phyloP scores from a whole-genome alignment of 2,797 vertebrate genomes.

The Phaenicophaeus curvirostris region DNA sequence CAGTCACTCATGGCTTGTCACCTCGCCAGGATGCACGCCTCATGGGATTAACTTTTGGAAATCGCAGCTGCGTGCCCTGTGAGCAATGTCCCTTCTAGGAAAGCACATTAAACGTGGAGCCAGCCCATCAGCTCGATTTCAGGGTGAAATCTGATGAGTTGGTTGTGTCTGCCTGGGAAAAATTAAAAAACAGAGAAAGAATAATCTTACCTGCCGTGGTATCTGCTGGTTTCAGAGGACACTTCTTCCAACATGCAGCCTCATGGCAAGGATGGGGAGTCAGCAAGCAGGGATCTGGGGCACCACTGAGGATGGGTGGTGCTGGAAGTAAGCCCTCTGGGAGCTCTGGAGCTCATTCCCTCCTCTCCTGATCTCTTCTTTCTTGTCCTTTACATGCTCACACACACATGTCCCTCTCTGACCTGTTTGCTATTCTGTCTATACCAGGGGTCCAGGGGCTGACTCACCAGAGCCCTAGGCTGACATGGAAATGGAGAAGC shows the following conservation, averaged over 20 bases:
- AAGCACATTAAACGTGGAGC: not conserved
- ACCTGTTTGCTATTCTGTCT: not conserved
- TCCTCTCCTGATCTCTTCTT: not conserved
- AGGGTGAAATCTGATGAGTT: not conserved
- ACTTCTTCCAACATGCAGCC: fast-evolving
- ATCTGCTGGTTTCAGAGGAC: not conserved
- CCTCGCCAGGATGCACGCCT: not conserved
- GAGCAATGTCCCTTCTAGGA: conserved; percentile 59
- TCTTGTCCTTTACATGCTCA: not conserved
- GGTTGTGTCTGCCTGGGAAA: not conserved
- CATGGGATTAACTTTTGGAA: conserved; percentile 8
- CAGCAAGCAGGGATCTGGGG: not conserved
- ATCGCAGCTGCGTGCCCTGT: not conserved
- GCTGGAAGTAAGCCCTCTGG: not conserved
- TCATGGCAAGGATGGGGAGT: fast-evolving
- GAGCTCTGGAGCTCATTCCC: not conserved
- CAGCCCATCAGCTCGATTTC: not conserved
- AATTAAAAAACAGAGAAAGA: not conserved
- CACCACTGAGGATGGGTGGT: fast-evolving
- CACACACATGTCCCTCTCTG: not conserved
- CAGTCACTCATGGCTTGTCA: conserved; percentile 1
- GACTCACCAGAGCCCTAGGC: not conserved
- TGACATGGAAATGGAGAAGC: not conserved
- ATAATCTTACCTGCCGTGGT: not conserved
- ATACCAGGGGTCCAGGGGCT: not conserved